A percentile compares a stretch with the other conserved stretches of the same genome.
Conservation (phyloP, 2,888 invertebrate genomes). For the Capitulum mitella region DNA sequence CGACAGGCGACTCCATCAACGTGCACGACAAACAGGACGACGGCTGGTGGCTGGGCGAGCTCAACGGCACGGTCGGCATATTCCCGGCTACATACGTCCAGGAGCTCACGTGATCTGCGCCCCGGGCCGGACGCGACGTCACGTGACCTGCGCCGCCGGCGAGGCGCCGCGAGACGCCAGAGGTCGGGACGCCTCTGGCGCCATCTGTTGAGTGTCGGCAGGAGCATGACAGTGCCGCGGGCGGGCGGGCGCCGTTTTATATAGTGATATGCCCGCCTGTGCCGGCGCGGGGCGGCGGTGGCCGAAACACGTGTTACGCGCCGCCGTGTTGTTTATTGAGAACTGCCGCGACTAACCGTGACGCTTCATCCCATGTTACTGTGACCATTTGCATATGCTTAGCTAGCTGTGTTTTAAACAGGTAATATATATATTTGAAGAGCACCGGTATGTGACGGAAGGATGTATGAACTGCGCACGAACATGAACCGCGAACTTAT, state of each 20-base stretch:
- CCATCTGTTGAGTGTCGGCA: neutral
- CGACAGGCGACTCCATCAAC: constrained; percentile 77
- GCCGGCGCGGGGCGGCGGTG: neutral
- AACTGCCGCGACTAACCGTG: neutral
- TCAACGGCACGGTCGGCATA: constrained; percentile 75
- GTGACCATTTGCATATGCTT: neutral
- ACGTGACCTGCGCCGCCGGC: neutral
- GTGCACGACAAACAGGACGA: constrained; percentile 85
- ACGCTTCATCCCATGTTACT: neutral
- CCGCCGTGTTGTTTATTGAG: neutral
- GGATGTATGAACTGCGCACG: no score
- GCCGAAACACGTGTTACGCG: neutral
- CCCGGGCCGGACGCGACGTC: neutral
- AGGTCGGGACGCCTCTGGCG: no score
- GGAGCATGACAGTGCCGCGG: neutral
- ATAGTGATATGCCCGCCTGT: neutral
- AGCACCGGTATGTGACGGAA: no score
- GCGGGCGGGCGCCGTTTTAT: neutral
- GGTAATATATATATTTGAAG: neutral
- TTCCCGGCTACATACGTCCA: constrained; percentile 93
- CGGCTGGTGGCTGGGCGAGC: constrained; percentile 91
- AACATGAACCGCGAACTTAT: no score
- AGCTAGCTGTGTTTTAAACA: neutral
- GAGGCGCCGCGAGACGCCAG: neutral
- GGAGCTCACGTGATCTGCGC: constrained; percentile 50